Conservation (phyloP, 2,888 invertebrate genomes). For the Xanthia icteritia region DNA sequence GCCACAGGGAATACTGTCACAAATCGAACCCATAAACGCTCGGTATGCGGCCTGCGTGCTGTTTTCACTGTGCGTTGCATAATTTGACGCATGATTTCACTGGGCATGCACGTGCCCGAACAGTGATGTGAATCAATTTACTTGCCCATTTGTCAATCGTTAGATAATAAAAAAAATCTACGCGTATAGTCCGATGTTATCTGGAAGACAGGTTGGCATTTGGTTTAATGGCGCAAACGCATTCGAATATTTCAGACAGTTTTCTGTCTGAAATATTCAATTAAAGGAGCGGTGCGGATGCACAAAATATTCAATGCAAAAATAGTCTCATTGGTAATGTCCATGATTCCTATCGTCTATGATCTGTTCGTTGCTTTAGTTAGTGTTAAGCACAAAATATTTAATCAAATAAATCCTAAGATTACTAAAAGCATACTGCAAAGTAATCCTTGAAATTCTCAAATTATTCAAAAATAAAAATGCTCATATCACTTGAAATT, state of each 20-base stretch:
- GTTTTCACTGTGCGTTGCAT: slow-evolving; percentile 81
- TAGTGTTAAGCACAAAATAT: not conserved
- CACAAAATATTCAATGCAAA: not conserved
- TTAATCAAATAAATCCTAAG: not conserved
- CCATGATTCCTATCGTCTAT: not conserved
- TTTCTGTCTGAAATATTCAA: slow-evolving; percentile 1
- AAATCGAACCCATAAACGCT: slow-evolving; percentile 65
- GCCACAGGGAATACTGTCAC: slow-evolving; percentile 57
- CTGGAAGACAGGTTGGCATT: slow-evolving; percentile 22
- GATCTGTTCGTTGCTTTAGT: not conserved
- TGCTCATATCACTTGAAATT: not conserved
- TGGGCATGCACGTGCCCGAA: slow-evolving; percentile 67
- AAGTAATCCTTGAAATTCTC: not conserved
- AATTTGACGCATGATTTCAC: slow-evolving; percentile 78
- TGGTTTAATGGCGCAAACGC: slow-evolving; percentile 17
- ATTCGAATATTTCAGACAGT: not conserved
- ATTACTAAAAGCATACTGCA: not conserved
- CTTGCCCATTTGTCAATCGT: slow-evolving; percentile 61
- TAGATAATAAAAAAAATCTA: slow-evolving; percentile 49
- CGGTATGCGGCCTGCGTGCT: slow-evolving; percentile 69
- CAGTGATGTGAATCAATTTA: slow-evolving; percentile 66
- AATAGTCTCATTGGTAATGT: not conserved
- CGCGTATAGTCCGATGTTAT: slow-evolving; percentile 31
- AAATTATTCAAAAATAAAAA: not conserved
- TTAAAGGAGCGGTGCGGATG: not conserved